Conservation (phyloP, 2,888 invertebrate species). For the Cosmopolites sordidus region DNA sequence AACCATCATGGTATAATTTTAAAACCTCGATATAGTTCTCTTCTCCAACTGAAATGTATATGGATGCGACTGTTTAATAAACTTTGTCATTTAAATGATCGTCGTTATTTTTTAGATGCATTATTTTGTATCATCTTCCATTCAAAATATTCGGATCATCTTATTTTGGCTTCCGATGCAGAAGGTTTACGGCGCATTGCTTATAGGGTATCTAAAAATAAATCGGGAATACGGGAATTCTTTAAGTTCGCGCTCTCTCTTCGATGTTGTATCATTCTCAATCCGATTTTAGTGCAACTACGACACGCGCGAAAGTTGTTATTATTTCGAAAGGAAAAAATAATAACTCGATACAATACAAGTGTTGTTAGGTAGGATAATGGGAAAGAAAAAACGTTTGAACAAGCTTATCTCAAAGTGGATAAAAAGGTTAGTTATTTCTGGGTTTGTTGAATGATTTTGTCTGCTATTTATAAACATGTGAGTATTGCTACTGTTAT, state of each 20-base stretch:
- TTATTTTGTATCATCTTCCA: conserved; percentile 11
- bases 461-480: no score
- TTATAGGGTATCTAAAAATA: conserved; percentile 37
- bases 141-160: conserved; percentile 18
- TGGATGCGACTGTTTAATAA: no score
- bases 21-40: no score
- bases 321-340: no score
- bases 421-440: conserved; percentile 45
- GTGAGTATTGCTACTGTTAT: no score
- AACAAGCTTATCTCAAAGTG: conserved; percentile 47
- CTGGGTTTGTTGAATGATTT: no score
- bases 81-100: conserved; percentile 1
- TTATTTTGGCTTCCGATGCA: conserved; percentile 5
- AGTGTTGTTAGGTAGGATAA: not conserved
- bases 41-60: no score
- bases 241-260: conserved; percentile 11
- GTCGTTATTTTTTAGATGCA: conserved; percentile 1
- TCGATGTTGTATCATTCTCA: conserved; percentile 6
- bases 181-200: conserved; percentile 13
- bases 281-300: conserved; percentile 8
- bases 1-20: no score
- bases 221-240: conserved; percentile 30
- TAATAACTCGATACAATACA: not conserved
- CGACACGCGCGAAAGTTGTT: not conserved
- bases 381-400: conserved; percentile 46